Evolutionary conservation across 2,113 vertebrate genomes (phyloP), one percentile per base, ranked within the genome.

Genomic region (Heteronetta atricapilla): DNA sequence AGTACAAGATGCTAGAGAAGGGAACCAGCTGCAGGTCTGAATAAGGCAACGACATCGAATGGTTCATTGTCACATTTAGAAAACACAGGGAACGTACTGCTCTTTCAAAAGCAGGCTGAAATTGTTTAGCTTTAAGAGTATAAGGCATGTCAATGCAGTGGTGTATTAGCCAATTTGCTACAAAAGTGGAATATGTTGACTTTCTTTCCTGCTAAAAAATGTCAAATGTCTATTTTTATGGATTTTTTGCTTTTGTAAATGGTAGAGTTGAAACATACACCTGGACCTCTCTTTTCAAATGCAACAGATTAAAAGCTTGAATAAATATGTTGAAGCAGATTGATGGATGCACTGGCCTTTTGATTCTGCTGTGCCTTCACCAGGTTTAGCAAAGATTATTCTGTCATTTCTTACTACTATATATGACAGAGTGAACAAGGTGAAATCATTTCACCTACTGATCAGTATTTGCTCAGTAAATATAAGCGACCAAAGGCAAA

Each of bases 321-420:
- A 62, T 72, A 93, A 62, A 52, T 63, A 14, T 18, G 8, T 6
- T 63, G 53, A 80, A 90, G 53, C 18, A 83, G 73, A 56, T 17
- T 90, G 86, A 76, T 69, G 80, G 78, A 63, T 86, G 66, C 42
- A 64, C 31, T 81, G 81, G 76, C 78, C 53, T 78, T 93, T 86
- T 80, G 55, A 72, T 93, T 84, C 46, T 7, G 18, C 69, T 76
- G 13, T 80, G 82, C 66, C 79, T 94, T 70, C 69, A 74, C 86
- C 89, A 88, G 82, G 55, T 93, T 86, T 86, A 94, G 56, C 78
- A 90, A 90, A 95, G 74, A 93, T 85, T 88, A 46, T 92, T 96
- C 82, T 91, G 73, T 85, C 89, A 85, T 82, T 94, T 76, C 66
- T 55, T 73, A 66, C 66, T 95, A 52, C 81, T 78, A 33, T 21